A percentile compares a stretch with the other conserved stretches of the same genome.
Conservation (phyloP, 2,113 vertebrate species). For the Scartelaos histophorus region DNA sequence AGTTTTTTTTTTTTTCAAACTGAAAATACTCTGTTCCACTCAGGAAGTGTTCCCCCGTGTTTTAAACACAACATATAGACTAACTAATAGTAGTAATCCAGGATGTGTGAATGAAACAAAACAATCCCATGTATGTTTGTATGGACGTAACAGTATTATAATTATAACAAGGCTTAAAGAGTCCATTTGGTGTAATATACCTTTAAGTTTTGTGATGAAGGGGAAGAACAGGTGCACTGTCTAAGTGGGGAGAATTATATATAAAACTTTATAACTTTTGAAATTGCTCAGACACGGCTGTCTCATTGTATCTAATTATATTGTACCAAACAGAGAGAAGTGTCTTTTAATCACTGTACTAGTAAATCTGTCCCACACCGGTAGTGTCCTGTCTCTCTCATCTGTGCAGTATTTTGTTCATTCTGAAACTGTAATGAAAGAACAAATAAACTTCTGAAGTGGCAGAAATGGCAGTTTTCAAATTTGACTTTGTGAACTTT, state of each 20-base stretch:
- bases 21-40: no score
- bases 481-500: slow-evolving; percentile 7
- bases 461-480: neutral
- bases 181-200: no score
- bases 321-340: neutral
- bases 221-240: neutral
- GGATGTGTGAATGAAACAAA: no score
- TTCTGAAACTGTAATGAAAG: neutral
- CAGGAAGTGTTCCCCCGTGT: no score
- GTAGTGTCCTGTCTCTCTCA: neutral
- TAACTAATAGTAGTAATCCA: no score
- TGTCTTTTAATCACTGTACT: neutral
- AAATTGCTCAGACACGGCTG: neutral
- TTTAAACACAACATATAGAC: no score
- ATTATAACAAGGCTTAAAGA: no score
- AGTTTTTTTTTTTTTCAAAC: no score
- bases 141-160: no score
- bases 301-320: neutral
- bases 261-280: neutral
- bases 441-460: neutral
- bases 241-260: neutral
- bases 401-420: neutral
- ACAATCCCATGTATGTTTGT: no score
- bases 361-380: neutral
- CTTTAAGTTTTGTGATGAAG: no score